Evolutionary conservation across 2,797 vertebrate genomes (phyloP), one percentile per base, ranked within the genome.

Genomic region (Limnodromus scolopaceus): DNA sequence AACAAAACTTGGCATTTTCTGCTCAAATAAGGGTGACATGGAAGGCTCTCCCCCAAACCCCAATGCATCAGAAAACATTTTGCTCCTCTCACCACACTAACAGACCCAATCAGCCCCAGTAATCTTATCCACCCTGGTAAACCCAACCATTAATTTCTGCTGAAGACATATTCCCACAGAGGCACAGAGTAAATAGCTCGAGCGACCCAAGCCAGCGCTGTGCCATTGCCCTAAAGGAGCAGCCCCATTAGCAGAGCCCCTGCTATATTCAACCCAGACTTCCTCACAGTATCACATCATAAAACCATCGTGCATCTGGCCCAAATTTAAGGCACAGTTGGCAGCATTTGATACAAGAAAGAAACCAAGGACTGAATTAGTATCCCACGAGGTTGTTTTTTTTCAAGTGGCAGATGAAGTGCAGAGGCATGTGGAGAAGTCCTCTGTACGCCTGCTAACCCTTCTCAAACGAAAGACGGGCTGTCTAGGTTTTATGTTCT

Each of bases 331-430:
- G 97, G 95, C 97, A 96, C 96, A 95, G 95, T 97, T 97, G 97
- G 97, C 72, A 77, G 93, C 90, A 96, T 97, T 95, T 96, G 97
- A 97, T 97, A 97, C 54, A 92, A 97, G 95, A 96, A 97, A 97
- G 97, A 98, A 98, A 97, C 96, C 96, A 94, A 97, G 93, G 94
- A 91, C 97, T 84, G 91, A 97, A 97, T 97, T 97, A 97, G 96
- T 70, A 97, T 96, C 96, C 97, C 97, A 95, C 63, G 46, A 89
- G 80, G 92, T 71, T 96, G 92, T 0, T 14, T 6, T 96, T 97
- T 79, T 94, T 86, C 92, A 94, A 84, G 43, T 94, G 58, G 51
- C 77, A 97, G 97, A 97, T 83, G 92, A 93, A 97, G 78, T 91
- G 84, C 79, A 95, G 95, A 97, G 91, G 93, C 95, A 60, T 74